Base-by-base conservation (phyloP, 2,797 vertebrate species). In the Onychomys leucogaster region DNA sequence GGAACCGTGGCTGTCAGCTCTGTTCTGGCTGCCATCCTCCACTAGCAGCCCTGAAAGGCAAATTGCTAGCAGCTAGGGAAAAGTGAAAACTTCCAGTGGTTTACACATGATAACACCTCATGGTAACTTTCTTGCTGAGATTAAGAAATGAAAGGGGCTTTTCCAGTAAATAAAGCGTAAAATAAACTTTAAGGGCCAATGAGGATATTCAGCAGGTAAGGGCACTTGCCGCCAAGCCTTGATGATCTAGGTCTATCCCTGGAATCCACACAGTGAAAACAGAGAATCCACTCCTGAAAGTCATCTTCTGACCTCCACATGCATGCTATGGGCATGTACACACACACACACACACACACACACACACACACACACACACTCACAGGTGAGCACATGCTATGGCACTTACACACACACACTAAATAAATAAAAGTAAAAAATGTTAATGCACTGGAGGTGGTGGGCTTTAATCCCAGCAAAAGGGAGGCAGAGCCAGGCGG, bases 101-200 rank as follows among this genome's bases (percentile, higher is more conserved):
- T 73, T 43, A 25, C 46, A 49, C 91, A 91, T 43, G 92, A 80
- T 49, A 46, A 46, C 4, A 75, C 78, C 75, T 84, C 85, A 61
- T 46, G 57, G 61, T 73, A 77, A 82, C 23, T 23, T 78, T 86
- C 37, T 83, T 52, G 57, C 19, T 80, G n/a, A 94, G 88, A 82
- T 94, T 92, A 89, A 93, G 77, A 95, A 83, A 75, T 87, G 32
- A 85, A 94, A 89, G 8, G 43, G 87, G 73, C 4, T 0, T 16
- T 91, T 85, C 80, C 2, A 46, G 59, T 84, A 81, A 92, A 96
- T 90, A 90, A 85, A 85, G 43, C 14, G 8, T 37, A 61, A 55
- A 55, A 55, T 55, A 55, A 55, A 55, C 65, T 71, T 92, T 41
- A 55, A 52, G 46, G 46, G 23, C 21, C 65, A 41, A 13, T 19